phyloP scores from a whole-genome alignment of 2,797 vertebrate species.

The Acrossocheilus wenchowensis region DNA sequence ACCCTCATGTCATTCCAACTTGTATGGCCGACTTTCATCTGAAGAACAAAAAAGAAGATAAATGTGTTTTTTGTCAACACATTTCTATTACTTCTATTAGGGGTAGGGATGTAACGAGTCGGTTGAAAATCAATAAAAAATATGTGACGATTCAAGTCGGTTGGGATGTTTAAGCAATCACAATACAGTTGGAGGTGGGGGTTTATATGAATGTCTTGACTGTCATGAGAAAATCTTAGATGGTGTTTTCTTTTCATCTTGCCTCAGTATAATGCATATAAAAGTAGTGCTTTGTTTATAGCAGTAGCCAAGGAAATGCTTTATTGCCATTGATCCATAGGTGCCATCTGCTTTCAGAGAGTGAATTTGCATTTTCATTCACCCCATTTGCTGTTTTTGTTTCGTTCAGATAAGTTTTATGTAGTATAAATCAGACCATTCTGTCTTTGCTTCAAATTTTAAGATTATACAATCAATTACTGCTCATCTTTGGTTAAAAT shows the following conservation, averaged over 20 bases:
- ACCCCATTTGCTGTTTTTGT: background rate
- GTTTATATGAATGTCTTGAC: background rate
- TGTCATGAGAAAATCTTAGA: background rate
- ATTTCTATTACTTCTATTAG: background rate
- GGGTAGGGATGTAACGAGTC: background rate
- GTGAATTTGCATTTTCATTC: background rate
- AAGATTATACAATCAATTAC: background rate
- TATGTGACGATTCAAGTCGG: background rate
- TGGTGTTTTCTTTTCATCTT: background rate
- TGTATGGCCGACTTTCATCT: background rate
- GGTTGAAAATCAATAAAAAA: background rate
- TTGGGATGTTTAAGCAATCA: background rate
- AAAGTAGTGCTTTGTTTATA: background rate
- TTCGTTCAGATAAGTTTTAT: no score
- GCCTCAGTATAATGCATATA: background rate
- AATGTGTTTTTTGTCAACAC: background rate
- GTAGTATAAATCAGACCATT: background rate
- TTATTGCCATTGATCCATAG: no score
- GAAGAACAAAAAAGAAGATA: background rate
- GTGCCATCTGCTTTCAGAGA: no score
- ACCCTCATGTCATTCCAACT: background rate
- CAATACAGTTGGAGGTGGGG: background rate
- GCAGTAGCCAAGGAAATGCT: background rate
- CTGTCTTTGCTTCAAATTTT: background rate
- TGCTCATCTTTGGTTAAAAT: background rate